Evolutionary conservation across 2,113 vertebrate genomes (phyloP).

Genomic region (Coptodon bakossiorum): DNA sequence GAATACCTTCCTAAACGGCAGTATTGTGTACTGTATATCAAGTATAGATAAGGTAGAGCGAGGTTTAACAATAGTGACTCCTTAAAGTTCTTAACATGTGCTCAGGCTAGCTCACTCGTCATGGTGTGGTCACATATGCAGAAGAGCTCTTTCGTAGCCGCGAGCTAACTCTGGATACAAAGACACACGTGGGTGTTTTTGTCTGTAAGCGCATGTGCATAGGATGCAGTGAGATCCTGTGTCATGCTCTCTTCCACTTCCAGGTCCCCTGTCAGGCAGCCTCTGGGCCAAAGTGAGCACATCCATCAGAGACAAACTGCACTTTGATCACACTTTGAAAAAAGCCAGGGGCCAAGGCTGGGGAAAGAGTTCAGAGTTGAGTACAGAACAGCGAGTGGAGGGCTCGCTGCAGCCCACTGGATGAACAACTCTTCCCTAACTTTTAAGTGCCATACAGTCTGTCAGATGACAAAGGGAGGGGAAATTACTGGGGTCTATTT

Average conservation of each 20-base stretch:
- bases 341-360: constrained; percentile 42
- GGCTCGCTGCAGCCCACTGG: constrained; percentile 3
- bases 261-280: constrained; percentile 42
- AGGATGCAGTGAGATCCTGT: constrained; percentile 14
- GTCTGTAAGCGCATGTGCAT: background rate
- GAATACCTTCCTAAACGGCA: background rate
- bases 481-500: constrained; percentile 52
- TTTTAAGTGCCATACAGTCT: constrained; percentile 64
- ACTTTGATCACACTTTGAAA: constrained; percentile 70
- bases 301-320: constrained; percentile 61
- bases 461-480: constrained; percentile 48
- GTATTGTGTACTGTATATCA: background rate
- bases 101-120: background rate
- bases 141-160: background rate
- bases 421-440: constrained; percentile 55
- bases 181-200: background rate
- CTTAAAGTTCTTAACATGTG: background rate
- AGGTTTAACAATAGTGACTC: background rate
- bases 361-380: constrained; percentile 4
- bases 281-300: constrained; percentile 29
- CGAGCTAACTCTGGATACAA: background rate
- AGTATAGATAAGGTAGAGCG: background rate
- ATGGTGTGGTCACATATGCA: background rate
- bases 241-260: constrained; percentile 47
- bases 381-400: constrained; percentile 4